Evolutionary conservation across 2,888 invertebrate species (phyloP).

Genomic region (Phengaris arion): DNA sequence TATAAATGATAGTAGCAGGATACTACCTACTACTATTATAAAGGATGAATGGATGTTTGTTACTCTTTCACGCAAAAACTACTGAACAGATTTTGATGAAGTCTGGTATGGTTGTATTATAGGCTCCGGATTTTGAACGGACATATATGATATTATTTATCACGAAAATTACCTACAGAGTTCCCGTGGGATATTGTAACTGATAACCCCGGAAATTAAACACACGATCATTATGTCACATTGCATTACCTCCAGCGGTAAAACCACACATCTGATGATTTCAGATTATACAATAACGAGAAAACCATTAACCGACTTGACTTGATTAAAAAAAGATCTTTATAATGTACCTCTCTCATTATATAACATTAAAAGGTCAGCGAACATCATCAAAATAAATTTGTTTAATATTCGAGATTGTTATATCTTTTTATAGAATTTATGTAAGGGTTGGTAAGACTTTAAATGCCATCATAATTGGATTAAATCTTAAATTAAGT

Average conservation of each 20-base stretch:
- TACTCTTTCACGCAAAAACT: no score
- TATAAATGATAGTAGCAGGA: no score
- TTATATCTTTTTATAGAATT: neutral
- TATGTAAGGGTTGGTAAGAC: neutral
- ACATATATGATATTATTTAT: no score
- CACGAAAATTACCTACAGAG: no score
- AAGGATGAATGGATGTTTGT: no score
- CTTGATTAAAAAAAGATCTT: conserved; percentile 5
- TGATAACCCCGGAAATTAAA: neutral
- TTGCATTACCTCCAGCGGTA: neutral
- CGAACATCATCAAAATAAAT: conserved; percentile 14
- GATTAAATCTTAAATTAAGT: neutral
- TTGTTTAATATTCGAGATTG: conserved; percentile 14
- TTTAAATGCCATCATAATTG: neutral
- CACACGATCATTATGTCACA: neutral
- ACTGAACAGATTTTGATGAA: no score
- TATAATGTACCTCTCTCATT: conserved; percentile 1
- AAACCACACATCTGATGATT: conserved; percentile 8
- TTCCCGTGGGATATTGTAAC: no score
- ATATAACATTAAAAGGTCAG: conserved; percentile 17
- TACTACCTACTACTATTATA: no score
- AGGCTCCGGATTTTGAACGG: no score
- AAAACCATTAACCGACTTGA: conserved; percentile 24
- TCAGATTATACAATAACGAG: conserved; percentile 21
- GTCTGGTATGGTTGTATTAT: no score